A percentile compares a stretch with the other conserved stretches of the same genome.
phyloP scores from a whole-genome alignment of 2,797 vertebrate genomes.

The Centropyge bicolor region DNA sequence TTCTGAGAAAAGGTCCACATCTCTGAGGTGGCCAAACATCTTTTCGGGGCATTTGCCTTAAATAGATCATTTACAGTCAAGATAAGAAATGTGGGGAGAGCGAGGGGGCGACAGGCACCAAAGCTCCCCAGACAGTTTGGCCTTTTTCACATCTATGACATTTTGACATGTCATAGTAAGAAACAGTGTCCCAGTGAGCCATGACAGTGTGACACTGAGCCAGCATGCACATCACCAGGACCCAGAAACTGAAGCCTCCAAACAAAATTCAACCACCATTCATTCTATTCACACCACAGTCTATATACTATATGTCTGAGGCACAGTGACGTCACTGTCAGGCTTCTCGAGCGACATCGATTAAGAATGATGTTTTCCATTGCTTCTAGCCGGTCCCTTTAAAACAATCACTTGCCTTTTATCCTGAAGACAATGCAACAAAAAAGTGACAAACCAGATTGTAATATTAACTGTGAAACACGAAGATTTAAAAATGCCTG shows the following conservation, averaged over 20 bases:
- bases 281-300: too few species aligned
- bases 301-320: too few species aligned
- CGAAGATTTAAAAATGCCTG: too few species aligned
- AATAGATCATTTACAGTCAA: neutral
- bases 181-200: neutral
- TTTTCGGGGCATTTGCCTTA: neutral
- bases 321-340: neutral
- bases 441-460: neutral
- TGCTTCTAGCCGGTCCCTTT: neutral
- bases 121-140: too few species aligned
- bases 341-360: neutral
- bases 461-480: neutral
- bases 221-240: too few species aligned
- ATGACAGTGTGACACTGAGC: neutral
- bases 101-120: neutral
- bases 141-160: neutral
- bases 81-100: neutral
- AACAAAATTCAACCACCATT: too few species aligned
- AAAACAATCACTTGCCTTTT: neutral
- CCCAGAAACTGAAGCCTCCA: too few species aligned
- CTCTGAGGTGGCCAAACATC: neutral
- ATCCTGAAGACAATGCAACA: neutral
- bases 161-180: neutral
- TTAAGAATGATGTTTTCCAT: too few species aligned
- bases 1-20: neutral